Base-by-base conservation (phyloP, 2,797 vertebrate genomes). In the Borostomias antarcticus region DNA sequence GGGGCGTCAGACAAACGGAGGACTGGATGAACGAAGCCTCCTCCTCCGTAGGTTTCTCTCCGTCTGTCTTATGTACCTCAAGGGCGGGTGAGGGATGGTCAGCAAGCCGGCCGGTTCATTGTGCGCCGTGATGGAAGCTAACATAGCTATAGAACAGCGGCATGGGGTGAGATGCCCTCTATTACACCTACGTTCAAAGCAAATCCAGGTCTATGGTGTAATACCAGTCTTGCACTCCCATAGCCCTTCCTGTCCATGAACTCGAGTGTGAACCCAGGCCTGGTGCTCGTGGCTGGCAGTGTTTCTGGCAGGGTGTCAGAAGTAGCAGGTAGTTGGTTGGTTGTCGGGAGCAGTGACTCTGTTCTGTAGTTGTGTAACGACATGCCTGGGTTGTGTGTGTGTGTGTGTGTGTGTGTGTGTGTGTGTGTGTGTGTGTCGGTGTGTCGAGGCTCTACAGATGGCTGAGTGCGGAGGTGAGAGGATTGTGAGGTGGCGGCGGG, bases 131-230 rank as follows among this genome's bases (percentile, higher is more conserved):
- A 35, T 37, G 32, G 37, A 29, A 15, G 15, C 23, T 17, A 37
- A 45, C 26, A 48, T 26, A 47, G 25, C 25, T 47, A 30, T 2
- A 26, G 9, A 28, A 48, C 28, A 1, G 43, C 5, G 8, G 32
- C 40, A 37, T 61, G 25, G 75, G 29, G 58, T 83, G 85, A 86
- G 83, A 40, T 68, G 88, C 87, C 88, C 89, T 87, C 89, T 89
- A 90, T 90, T 90, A 89, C 82, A 73, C 68, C 65, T 89, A 62
- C 6, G 40, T 61, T 61, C 58, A 58, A 11, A 48, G 45, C 19
- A 40, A 40, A 10, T 10, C 26, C 5, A 43, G 21, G 47, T 13
- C 10, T 23, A 61, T 17, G 21, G 15, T 10, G 35, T 10, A 9
- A 40, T 2, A 11, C 35, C 9, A 40, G 35, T 13, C 35, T 40